phyloP scores from a whole-genome alignment of 2,113 vertebrate species.

The Hepsetus odoe region DNA sequence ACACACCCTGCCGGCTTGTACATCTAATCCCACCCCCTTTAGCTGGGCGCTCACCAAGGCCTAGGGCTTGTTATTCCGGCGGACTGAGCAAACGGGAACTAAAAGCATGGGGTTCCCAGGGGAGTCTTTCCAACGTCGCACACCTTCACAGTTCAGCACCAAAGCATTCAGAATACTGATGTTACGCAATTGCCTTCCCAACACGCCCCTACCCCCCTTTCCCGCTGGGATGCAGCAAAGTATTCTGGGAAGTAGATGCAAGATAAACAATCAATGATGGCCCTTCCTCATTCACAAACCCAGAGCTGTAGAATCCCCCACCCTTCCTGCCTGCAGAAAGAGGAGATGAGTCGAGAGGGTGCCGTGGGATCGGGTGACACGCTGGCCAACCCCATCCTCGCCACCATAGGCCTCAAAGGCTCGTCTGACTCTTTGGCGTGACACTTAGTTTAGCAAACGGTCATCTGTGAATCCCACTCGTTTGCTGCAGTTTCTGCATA shows the following conservation, averaged over 20 bases:
- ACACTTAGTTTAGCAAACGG: background rate
- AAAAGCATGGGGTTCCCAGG: conserved; percentile 57
- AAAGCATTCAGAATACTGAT: conserved; percentile 50
- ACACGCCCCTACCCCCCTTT: background rate
- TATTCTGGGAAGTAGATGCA: conserved; percentile 49
- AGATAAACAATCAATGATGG: conserved; percentile 54
- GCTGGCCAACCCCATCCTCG: background rate
- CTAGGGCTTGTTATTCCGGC: conserved; percentile 49
- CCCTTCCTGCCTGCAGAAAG: conserved; percentile 27
- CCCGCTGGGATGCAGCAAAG: conserved; percentile 37
- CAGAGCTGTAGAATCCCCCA: conserved; percentile 9
- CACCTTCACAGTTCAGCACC: conserved; percentile 61
- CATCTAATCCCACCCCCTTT: conserved; percentile 29
- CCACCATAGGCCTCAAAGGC: conserved; percentile 3
- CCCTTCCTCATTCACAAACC: conserved; percentile 48
- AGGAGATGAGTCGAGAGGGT: conserved; percentile 19
- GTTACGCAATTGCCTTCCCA: conserved; percentile 48
- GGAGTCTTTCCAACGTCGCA: conserved; percentile 59
- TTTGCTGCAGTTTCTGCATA: too few species aligned
- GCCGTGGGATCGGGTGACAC: conserved; percentile 28
- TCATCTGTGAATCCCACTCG: too few species aligned
- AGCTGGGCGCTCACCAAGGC: conserved; percentile 34
- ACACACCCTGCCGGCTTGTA: background rate
- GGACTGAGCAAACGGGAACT: conserved; percentile 58
- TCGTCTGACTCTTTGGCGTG: conserved; percentile 10